Evolutionary conservation across 35 echinoderm and acorn worm species (phyloP).

Genomic region (Acanthaster planci): DNA sequence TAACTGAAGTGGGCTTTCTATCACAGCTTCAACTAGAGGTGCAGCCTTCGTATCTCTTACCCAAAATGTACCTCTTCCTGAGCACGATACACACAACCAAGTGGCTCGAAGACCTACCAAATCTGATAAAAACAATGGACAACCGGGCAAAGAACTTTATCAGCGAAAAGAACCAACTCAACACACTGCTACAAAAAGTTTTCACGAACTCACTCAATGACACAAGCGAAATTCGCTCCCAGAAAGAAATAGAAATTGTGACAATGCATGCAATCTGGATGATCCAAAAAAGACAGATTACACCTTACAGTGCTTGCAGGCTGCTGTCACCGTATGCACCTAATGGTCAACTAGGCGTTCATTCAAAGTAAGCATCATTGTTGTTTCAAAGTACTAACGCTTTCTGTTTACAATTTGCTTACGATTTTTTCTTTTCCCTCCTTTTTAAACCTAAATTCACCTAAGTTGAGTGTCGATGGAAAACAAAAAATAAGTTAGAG

Average conservation of each 20-base stretch:
- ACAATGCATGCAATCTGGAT: not conserved
- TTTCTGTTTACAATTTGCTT: too few species aligned
- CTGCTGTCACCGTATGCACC: not conserved
- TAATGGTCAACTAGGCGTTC: not conserved
- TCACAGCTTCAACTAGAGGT: not conserved
- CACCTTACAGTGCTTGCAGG: not conserved
- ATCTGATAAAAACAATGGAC: not conserved
- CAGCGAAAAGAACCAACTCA: not conserved
- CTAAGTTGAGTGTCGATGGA: too few species aligned
- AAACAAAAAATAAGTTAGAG: too few species aligned
- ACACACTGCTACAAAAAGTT: not conserved
- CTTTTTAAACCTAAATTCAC: too few species aligned
- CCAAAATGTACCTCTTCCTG: conserved; percentile 2
- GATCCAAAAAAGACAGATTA: not conserved
- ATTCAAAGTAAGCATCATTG: conserved; percentile 5
- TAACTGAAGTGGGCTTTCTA: not conserved
- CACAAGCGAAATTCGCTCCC: not conserved
- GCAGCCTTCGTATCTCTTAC: not conserved
- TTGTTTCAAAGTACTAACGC: too few species aligned
- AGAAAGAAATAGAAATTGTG: not conserved
- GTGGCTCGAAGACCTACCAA: not conserved
- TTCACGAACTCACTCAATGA: not conserved
- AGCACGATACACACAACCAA: not conserved
- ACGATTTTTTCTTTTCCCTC: too few species aligned
- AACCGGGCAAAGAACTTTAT: not conserved